These are phyloP conservation scores for Archips crataeganus DNA, from an alignment of 2,888 invertebrate genomes.

Conservation along the genomic window DNA sequence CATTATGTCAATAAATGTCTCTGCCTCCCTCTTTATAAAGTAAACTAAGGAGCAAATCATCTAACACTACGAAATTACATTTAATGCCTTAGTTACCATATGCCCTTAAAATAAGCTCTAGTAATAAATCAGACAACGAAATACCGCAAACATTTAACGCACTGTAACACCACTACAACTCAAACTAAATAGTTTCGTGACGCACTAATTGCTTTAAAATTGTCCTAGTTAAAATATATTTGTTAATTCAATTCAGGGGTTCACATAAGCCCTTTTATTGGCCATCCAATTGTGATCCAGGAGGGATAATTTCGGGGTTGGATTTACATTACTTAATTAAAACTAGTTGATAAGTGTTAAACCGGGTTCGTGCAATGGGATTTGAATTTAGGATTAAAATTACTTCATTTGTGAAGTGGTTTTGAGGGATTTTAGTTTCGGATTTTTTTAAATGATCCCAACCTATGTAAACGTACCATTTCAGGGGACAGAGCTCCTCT, in stretches of 20 bases:
- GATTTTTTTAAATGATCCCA: background rate
- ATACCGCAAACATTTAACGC: background rate
- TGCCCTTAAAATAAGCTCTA: background rate
- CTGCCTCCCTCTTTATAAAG: no score
- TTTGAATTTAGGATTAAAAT: background rate
- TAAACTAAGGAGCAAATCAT: background rate
- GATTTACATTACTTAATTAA: constrained; percentile 23
- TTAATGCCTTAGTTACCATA: background rate
- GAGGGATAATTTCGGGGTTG: background rate
- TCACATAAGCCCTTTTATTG: constrained; percentile 9
- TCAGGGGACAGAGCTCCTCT: no score
- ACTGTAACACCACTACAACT: background rate
- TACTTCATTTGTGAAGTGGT: no score
- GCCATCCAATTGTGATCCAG: background rate
- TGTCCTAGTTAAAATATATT: constrained; percentile 2
- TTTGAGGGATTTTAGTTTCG: background rate
- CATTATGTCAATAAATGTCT: no score
- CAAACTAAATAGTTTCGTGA: background rate
- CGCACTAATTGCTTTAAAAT: constrained; percentile 19
- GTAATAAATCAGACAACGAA: background rate
- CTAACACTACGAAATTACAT: background rate
- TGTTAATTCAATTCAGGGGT: constrained; percentile 18
- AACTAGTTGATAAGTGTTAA: constrained; percentile 5
- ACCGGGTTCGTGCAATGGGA: background rate
- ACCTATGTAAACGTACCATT: no score